Percentiles rank a stretch among this genome's conserved stretches.
Evolutionary conservation across 2,797 vertebrate species (phyloP).

Genomic region (Acipenser oxyrinchus): DNA sequence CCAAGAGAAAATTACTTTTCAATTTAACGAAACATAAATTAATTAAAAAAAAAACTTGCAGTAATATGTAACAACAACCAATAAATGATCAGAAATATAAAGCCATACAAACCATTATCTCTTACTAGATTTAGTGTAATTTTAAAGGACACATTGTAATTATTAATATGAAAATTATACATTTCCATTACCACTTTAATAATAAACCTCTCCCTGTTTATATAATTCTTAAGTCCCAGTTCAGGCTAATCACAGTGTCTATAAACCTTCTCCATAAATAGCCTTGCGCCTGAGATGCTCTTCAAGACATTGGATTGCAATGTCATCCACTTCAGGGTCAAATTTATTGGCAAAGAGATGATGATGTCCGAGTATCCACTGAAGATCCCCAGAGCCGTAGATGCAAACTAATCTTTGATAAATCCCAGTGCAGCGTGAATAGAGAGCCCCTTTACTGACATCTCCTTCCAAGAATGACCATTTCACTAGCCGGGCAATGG

Average conservation of each 20-base stretch:
- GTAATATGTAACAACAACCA: too few relatives aligned
- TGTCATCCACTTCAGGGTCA: constrained; percentile 68
- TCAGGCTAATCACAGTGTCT: background rate
- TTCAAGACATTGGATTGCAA: constrained; percentile 74
- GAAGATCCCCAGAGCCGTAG: constrained; percentile 73
- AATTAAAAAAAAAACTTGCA: too few relatives aligned
- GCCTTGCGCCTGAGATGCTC: constrained; percentile 62
- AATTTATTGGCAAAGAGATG: constrained; percentile 91
- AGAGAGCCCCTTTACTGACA: constrained; percentile 60
- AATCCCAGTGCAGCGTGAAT: constrained; percentile 61
- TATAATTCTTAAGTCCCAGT: too few relatives aligned
- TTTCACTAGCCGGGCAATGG: constrained; percentile 73
- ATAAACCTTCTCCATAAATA: constrained; percentile 37
- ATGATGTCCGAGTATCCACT: constrained; percentile 69
- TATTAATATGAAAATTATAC: too few relatives aligned
- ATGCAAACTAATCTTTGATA: constrained; percentile 66
- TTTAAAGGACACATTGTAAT: too few relatives aligned
- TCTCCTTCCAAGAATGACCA: constrained; percentile 69
- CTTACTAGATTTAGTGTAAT: too few relatives aligned
- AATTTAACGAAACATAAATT: too few relatives aligned
- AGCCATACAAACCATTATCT: too few relatives aligned
- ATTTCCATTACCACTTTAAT: too few relatives aligned
- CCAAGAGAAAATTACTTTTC: too few relatives aligned
- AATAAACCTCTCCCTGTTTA: too few relatives aligned
- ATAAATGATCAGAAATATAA: too few relatives aligned